Percentiles rank a stretch among this genome's conserved stretches.
Evolutionary conservation across 2,113 vertebrate species (phyloP).

Genomic region (Rhynchomys soricoides): DNA sequence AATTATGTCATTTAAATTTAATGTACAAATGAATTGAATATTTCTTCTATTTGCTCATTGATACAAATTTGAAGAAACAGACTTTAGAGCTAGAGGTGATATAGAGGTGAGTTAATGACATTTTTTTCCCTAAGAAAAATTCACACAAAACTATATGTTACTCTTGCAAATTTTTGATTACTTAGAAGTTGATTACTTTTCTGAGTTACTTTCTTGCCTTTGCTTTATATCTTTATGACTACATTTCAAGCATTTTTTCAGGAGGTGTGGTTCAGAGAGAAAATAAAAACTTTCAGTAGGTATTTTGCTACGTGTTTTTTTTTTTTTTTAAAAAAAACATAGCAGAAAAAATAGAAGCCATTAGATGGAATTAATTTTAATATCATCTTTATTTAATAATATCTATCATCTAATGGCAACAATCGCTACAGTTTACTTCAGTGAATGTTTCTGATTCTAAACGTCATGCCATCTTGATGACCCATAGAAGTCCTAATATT

Average conservation of each 20-base stretch:
- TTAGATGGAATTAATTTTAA: conserved; percentile 12
- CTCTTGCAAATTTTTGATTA: background rate
- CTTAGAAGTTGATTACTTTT: conserved; percentile 14
- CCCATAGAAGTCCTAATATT: background rate
- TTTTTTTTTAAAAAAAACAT: background rate
- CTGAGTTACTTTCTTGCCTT: background rate
- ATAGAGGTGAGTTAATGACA: conserved; percentile 35
- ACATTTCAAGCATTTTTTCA: background rate
- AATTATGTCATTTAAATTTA: background rate
- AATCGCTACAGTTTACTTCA: background rate
- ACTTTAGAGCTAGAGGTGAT: background rate
- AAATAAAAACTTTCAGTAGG: background rate
- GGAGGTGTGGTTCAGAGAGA: background rate
- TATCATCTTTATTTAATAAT: conserved; percentile 10
- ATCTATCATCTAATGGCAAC: background rate
- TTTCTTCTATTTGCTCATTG: background rate
- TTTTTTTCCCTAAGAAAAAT: background rate
- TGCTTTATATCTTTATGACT: background rate
- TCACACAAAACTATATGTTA: background rate
- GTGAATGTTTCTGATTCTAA: background rate
- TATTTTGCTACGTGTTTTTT: conserved; percentile 1
- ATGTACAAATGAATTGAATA: background rate
- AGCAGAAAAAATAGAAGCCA: conserved; percentile 4
- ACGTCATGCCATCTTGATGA: background rate
- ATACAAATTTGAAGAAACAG: background rate